Percentiles rank a stretch among this genome's conserved stretches.
Evolutionary conservation across 1,140 invertebrate species (phyloP).

Genomic region (Camponotus vicinus): DNA sequence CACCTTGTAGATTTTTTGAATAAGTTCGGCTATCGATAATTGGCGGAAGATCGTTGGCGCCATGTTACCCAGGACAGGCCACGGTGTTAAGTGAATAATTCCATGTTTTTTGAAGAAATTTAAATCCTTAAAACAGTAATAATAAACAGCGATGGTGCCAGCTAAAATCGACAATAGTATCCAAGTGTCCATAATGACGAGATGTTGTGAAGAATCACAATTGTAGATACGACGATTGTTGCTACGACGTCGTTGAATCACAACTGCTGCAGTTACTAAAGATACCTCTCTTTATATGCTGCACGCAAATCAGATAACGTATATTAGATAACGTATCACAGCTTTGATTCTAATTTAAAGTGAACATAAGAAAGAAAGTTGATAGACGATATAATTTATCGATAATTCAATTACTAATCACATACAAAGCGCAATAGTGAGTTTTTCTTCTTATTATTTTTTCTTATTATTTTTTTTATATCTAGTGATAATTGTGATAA

Average conservation of each 20-base stretch:
- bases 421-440: too few species aligned
- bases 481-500: background rate
- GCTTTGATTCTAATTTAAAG: too few species aligned
- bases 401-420: too few species aligned
- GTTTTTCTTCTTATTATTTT: too few species aligned
- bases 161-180: background rate
- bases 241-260: background rate
- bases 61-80: constrained; percentile 73
- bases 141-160: background rate
- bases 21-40: background rate
- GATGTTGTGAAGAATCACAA: background rate
- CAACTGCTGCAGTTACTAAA: background rate
- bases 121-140: background rate
- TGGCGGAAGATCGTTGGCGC: background rate
- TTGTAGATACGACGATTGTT: background rate
- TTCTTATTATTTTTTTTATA: background rate
- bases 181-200: constrained; percentile 23
- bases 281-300: constrained; percentile 8
- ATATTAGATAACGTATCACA: background rate
- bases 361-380: background rate
- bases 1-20: constrained; percentile 29
- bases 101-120: constrained; percentile 51
- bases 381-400: too few species aligned
- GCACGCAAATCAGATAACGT: too few species aligned
- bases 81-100: background rate